Base-by-base conservation (phyloP, 2,797 vertebrate genomes). In the Neomorphus geoffroyi region DNA sequence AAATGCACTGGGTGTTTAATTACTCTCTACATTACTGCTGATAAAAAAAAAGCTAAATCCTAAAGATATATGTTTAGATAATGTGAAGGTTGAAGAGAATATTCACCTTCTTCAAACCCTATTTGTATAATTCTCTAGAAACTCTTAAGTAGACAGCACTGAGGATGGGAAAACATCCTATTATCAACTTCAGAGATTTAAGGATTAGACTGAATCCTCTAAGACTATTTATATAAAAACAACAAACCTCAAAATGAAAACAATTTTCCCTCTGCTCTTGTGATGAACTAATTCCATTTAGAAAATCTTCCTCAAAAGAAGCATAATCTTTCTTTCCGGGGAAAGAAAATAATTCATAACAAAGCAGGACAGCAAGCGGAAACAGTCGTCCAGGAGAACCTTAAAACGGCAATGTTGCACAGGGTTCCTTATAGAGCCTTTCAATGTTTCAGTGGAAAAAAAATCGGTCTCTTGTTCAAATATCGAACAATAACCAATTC, bases 171-270 rank as follows among this genome's bases (percentile, higher is more conserved):
- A 73, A 90, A 17, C 51, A 70, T 66, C 51, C 13, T 69, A n/a
- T 73, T 90, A 89, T 39, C 81, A 93, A 5, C 57, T 21, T 74
- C 35, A 69, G 50, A 71, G 72, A 89, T 94, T 58, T 88, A 94
- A 80, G 75, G 73, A 85, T 80, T 86, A 89, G 18, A 41, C 14
- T 3, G 15, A 86, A 82, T 71, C 32, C 30, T 65, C 23, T 51
- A 72, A 56, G 66, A 45, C 30, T 43, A 26, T 58, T 78, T 10
- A 41, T 41, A 41, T 41, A 18, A 41, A 41, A 64, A 39, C 48
- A 33, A 43, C 21, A 66, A 13, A 27, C 17, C 14, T 10, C 23
- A 14, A 18, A 65, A 32, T n/a, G 83, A 88, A 86, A 62, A 0
- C 22, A 72, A 48, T 32, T 60, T 85, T 79, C 18, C 48, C 56